Evolutionary conservation across 2,797 vertebrate species (phyloP).

Genomic region (Pantherophis alleghaniensis): DNA sequence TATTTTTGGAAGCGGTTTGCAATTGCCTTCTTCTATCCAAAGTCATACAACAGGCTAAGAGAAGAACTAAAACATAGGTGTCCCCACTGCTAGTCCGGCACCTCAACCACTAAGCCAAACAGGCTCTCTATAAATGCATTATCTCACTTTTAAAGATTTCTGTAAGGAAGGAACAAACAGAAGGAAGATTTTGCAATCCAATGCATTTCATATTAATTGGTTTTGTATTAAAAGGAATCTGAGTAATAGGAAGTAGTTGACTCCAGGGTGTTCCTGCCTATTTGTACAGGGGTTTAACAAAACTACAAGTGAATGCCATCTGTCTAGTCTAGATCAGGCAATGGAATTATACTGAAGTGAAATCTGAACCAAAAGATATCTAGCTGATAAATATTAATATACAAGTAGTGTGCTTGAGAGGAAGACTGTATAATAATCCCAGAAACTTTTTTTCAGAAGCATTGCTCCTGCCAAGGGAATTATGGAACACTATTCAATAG

Average conservation of each 20-base stretch:
- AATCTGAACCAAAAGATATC: neutral
- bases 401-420: neutral
- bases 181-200: neutral
- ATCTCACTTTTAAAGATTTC: neutral
- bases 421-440: neutral
- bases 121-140: neutral
- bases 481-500: neutral
- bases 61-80: neutral
- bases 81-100: neutral
- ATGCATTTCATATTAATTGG: neutral
- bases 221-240: neutral
- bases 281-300: neutral
- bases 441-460: neutral
- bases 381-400: neutral
- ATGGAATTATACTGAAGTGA: neutral
- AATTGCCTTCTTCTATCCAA: neutral
- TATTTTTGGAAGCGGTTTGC: neutral
- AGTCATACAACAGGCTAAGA: neutral
- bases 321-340: neutral
- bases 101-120: neutral
- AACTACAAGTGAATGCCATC: neutral
- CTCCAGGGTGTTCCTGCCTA: neutral
- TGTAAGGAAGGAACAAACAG: neutral
- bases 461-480: neutral
- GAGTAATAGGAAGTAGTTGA: neutral